Evolutionary conservation across 30 jellyfish, hydroid and myxozoan species (phyloP), one percentile per base, ranked within the genome.

Genomic region (Catostylus mosaicus): DNA sequence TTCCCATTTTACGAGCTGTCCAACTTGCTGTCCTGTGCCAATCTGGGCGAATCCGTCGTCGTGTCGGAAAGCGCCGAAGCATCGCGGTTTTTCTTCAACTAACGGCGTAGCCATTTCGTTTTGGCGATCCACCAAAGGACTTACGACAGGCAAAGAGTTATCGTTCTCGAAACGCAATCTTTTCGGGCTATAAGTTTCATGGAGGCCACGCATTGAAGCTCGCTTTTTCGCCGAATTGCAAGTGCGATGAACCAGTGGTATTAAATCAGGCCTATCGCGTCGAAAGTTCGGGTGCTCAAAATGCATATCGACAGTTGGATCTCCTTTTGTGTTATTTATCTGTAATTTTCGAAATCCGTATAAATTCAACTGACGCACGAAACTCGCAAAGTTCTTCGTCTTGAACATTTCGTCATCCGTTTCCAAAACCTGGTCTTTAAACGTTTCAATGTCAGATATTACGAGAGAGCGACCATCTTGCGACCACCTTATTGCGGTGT

Each of bases 321-420:
- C 99, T 40, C 95, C 89, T 67, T 81, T 89, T 12, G 90, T 88
- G 73, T 89, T 89, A 31, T 73, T 81, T 34, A 90, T 85, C 68
- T 94, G 94, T 30, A 89, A n/a, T 69, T 95, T 95, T 40, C 97
- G 96, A 67, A 95, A 95, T 18, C 99, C 99, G 76, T 95, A 95
- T 26, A 95, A 67, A 67, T 95, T 95, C 38, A 95, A 72, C 51
- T 95, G 99, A 11, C 99, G 96, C 11, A 95, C 99, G 73, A 95
- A 95, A 46, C 98, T 90, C 5, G 99, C 95, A 69, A 95, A 95
- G 65, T 95, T 95, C 35, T 90, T 95, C 34, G 99, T 95, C 81
- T 95, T 95, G 88, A 95, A 95, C 99, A 95, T 89, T 84, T 95
- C 99, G 64, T 89, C 99, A n/a, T 87, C 97, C 29, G 86, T 95